Evolutionary conservation across 2,888 invertebrate species (phyloP).

Genomic region (Cephonodes hylas): DNA sequence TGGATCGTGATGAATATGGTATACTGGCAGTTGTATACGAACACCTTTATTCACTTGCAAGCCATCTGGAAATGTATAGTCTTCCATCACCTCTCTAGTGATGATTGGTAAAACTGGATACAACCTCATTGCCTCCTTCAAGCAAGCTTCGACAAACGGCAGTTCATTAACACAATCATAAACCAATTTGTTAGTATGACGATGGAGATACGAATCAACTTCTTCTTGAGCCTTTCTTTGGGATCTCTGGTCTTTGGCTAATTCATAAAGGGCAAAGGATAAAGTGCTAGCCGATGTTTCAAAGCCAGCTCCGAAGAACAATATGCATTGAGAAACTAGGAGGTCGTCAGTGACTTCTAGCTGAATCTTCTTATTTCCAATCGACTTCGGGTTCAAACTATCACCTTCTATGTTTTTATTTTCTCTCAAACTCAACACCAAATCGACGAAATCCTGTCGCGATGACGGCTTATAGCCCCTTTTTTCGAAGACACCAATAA

Average conservation of each 20-base stretch:
- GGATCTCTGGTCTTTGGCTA: slow-evolving; percentile 41
- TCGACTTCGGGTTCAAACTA: slow-evolving; percentile 34
- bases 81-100: slow-evolving; percentile 43
- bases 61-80: slow-evolving; percentile 48
- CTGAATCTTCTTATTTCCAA: slow-evolving; percentile 27
- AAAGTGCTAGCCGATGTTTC: slow-evolving; percentile 48
- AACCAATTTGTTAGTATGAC: slow-evolving; percentile 32
- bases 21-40: slow-evolving; percentile 48
- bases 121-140: slow-evolving; percentile 43
- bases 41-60: slow-evolving; percentile 41
- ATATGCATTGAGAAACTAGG: slow-evolving; percentile 72
- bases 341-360: slow-evolving; percentile 55
- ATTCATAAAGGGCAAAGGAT: slow-evolving; percentile 43
- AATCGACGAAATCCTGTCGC: slow-evolving; percentile 50
- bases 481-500: slow-evolving; percentile 36
- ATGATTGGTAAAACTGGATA: slow-evolving; percentile 44
- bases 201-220: slow-evolving; percentile 41
- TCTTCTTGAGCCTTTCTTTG: slow-evolving; percentile 41
- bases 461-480: slow-evolving; percentile 35
- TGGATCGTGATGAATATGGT: slow-evolving; percentile 44
- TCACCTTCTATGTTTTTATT: slow-evolving; percentile 40
- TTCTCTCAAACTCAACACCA: slow-evolving; percentile 41
- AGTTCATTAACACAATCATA: slow-evolving; percentile 46
- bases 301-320: slow-evolving; percentile 63
- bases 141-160: slow-evolving; percentile 45